These are phyloP conservation scores for Dermatemys mawii DNA, from an alignment of 2,113 vertebrate genomes.

Conservation along the genomic window DNA sequence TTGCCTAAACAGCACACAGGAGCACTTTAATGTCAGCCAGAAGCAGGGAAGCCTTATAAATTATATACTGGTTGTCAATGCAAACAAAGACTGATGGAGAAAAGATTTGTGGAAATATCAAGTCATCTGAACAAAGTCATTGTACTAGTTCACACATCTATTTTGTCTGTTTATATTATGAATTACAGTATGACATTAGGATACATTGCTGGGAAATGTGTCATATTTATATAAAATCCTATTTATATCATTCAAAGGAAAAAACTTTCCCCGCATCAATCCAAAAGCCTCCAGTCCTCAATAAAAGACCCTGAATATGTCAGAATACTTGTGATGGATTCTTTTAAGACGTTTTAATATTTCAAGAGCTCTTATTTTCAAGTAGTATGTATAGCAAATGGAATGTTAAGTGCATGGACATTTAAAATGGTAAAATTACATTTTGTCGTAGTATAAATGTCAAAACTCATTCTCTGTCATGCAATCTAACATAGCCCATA, in stretches of 20 bases:
- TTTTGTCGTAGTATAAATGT: background rate
- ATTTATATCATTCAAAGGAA: background rate
- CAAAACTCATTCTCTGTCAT: background rate
- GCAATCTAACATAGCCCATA: background rate
- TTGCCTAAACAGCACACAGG: background rate
- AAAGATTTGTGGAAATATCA: conserved; percentile 17
- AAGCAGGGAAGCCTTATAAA: conserved; percentile 10
- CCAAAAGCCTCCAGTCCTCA: background rate
- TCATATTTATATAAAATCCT: background rate
- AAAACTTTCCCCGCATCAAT: background rate
- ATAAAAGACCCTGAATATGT: background rate
- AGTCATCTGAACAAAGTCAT: conserved; percentile 6
- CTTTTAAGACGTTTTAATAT: background rate
- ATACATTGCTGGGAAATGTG: background rate
- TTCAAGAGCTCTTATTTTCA: conserved; percentile 1
- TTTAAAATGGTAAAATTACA: background rate
- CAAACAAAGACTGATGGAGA: conserved; percentile 26
- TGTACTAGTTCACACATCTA: background rate
- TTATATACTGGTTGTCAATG: background rate
- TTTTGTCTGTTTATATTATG: conserved; percentile 5
- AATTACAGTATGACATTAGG: background rate
- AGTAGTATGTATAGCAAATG: background rate
- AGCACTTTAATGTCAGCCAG: background rate
- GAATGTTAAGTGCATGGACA: background rate
- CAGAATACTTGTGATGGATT: background rate